Percentiles rank a stretch among this genome's conserved stretches.
Conservation (phyloP, 2,888 invertebrate genomes). For the Cerastis rubricosa region DNA sequence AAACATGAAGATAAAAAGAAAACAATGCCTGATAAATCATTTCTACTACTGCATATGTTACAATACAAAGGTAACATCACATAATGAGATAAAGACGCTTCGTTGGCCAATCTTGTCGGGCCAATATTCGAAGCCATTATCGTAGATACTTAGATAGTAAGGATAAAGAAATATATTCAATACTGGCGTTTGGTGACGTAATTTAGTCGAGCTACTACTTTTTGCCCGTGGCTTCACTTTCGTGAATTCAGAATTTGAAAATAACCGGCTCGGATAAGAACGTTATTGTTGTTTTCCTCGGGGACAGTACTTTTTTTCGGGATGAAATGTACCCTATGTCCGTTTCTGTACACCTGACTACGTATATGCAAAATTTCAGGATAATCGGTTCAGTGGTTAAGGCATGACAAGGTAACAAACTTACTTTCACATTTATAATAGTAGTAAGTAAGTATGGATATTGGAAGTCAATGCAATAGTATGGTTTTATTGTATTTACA, state of each 20-base stretch:
- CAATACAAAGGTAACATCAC: conserved; percentile 31
- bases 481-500: not conserved
- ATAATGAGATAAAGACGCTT: conserved; percentile 43
- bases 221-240: too few species aligned
- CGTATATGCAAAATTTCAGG: too few species aligned
- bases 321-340: too few species aligned
- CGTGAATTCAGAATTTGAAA: too few species aligned
- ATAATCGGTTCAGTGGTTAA: too few species aligned
- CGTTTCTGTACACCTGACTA: too few species aligned
- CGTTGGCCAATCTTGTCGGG: conserved; percentile 41
- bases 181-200: conserved; percentile 19
- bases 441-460: not conserved
- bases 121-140: conserved; percentile 44
- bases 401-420: too few species aligned
- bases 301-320: too few species aligned
- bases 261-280: too few species aligned
- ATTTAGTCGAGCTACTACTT: not conserved
- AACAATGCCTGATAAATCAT: conserved; percentile 48
- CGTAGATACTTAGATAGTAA: conserved; percentile 36
- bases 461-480: not conserved
- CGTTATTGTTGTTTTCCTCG: too few species aligned
- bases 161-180: conserved; percentile 18
- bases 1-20: conserved; percentile 28
- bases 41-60: conserved; percentile 24
- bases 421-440: too few species aligned